Base-by-base conservation (phyloP, 2,113 vertebrate species). In the Nyctereutes procyonoides region DNA sequence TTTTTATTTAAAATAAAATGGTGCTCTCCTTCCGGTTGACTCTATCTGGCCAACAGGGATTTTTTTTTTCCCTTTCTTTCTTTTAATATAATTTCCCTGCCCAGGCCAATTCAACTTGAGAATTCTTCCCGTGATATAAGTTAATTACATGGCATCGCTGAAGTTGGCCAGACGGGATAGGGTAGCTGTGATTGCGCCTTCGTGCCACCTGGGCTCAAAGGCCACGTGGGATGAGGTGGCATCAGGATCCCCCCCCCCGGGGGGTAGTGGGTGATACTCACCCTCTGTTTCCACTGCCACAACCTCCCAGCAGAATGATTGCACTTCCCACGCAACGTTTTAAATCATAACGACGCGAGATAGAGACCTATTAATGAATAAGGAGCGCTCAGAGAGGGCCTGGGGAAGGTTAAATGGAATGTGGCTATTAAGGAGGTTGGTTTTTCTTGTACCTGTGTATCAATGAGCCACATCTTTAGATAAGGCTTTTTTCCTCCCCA, bases 401-500 rank as follows among this genome's bases (percentile, higher is more conserved):
- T 62, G 71, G 53, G 63, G 92, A 51, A 95, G 98, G 97, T 98
- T 98, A 95, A 98, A 98, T 88, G 92, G 95, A 97, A 95, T 1
- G 0, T 43, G 95, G 97, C 95, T 97, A 96, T 98, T 98, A 98
- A 97, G 96, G 81, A 89, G 96, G 94, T 95, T 92, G 90, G 55
- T 98, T 98, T 98, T 97, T 94, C 97, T 98, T 95, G 88, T 98
- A 97, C 95, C 96, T 98, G 96, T 96, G 98, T 99, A 99, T 99
- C 98, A 98, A 93, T 93, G 97, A 98, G 97, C 97, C 97, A 90
- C 98, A 99, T 99, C 99, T 99, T 97, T 97, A 98, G 98, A 99
- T 99, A 99, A 99, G 98, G 97, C 98, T 97, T 98, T 97, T 71
- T 90, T 81, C 53, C 60, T 26, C 12, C 60, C 62, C 97, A 99